These are phyloP conservation scores for Centropyge bicolor DNA, from an alignment of 2,797 vertebrate species.

Conservation along the genomic window DNA sequence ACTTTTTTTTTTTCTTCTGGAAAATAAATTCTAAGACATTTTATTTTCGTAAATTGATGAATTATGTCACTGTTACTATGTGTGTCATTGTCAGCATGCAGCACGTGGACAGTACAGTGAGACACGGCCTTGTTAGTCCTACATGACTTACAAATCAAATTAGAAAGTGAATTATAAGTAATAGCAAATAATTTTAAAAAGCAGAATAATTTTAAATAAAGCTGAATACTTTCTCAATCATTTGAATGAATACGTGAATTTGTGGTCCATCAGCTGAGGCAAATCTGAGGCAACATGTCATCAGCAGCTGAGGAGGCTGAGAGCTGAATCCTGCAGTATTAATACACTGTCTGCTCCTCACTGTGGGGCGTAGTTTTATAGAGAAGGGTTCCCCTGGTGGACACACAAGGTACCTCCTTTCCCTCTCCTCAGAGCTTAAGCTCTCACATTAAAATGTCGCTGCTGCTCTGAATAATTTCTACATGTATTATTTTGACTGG, in stretches of 20 bases:
- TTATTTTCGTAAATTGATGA: not conserved
- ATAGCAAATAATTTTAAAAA: not conserved
- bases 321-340: slow-evolving; percentile 24
- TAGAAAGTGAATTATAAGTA: not conserved
- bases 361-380: slow-evolving; percentile 46
- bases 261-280: not conserved
- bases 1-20: not conserved
- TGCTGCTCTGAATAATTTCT: slow-evolving; percentile 45
- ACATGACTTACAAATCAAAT: not conserved
- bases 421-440: slow-evolving; percentile 2
- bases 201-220: not conserved
- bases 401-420: slow-evolving; percentile 6
- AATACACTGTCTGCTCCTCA: slow-evolving; percentile 4
- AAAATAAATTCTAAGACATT: not conserved
- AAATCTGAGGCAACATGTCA: slow-evolving; percentile 4
- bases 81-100: no score
- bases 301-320: not conserved
- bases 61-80: not conserved
- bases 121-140: not conserved
- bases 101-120: no score
- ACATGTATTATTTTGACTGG: slow-evolving; percentile 42
- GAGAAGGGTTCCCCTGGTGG: slow-evolving; percentile 79
- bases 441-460: slow-evolving; percentile 26
- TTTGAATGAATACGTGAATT: not conserved
- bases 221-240: not conserved